Conservation (phyloP, 2,888 invertebrate genomes). For the Timema podura region DNA sequence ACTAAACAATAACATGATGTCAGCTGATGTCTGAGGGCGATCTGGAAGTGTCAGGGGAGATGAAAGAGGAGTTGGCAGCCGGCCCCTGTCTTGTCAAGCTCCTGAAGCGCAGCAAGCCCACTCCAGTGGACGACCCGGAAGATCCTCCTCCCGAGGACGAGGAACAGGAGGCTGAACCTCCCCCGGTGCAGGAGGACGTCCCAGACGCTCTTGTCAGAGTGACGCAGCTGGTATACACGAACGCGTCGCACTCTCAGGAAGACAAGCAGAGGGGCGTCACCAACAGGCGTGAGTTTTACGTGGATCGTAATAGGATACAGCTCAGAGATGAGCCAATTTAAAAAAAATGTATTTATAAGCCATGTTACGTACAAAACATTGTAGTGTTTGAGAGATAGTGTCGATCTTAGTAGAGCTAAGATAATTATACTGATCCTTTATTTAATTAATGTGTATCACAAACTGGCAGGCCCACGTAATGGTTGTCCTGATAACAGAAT, state of each 20-base stretch:
- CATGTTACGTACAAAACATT: no score
- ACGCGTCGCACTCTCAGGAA: slow-evolving; percentile 39
- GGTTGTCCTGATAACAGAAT: no score
- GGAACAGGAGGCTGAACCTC: background rate
- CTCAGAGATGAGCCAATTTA: background rate
- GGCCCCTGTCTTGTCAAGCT: background rate
- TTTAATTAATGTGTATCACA: no score
- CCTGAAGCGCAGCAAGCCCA: background rate
- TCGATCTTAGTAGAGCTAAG: no score
- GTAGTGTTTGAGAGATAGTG: no score
- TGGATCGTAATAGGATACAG: background rate
- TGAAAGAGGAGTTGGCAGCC: slow-evolving; percentile 8
- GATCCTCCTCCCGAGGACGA: background rate
- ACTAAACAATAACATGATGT: no score
- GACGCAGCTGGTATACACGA: slow-evolving; percentile 22
- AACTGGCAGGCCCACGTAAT: no score
- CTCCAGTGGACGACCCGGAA: background rate
- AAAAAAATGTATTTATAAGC: no score
- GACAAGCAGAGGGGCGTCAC: slow-evolving; percentile 19
- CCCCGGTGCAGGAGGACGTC: background rate
- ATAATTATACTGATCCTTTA: no score
- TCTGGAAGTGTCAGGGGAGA: slow-evolving; percentile 30
- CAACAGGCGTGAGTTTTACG: background rate
- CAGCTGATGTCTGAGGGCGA: background rate
- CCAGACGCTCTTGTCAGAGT: slow-evolving; percentile 12